Conservation (phyloP, 2,113 vertebrate species). For the Oncorhynchus masou region DNA sequence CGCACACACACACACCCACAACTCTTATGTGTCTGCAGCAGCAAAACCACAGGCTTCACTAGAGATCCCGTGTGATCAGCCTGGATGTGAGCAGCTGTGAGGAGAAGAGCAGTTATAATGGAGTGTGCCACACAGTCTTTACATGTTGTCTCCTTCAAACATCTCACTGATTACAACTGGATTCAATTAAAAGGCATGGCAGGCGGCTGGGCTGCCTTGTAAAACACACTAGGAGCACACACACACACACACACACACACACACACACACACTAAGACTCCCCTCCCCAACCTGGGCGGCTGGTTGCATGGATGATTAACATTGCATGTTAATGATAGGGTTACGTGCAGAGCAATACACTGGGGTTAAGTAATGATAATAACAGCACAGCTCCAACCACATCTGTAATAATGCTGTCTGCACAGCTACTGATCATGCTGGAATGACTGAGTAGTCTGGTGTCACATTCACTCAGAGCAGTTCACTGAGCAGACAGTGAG, state of each 20-base stretch:
- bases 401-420: slow-evolving; percentile 73
- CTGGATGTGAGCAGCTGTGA: slow-evolving; percentile 14
- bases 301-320: slow-evolving; percentile 67
- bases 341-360: slow-evolving; percentile 62
- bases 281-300: slow-evolving; percentile 9
- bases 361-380: slow-evolving; percentile 71
- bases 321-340: slow-evolving; percentile 67
- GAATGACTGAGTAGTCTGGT: slow-evolving; percentile 41
- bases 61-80: not conserved
- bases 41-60: not conserved
- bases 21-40: not conserved
- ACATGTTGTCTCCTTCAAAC: slow-evolving; percentile 51
- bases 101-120: slow-evolving; percentile 37
- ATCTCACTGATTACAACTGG: slow-evolving; percentile 54
- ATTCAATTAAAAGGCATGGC: slow-evolving; percentile 41
- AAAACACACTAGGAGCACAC: slow-evolving; percentile 42
- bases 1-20: not conserved
- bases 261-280: slow-evolving; percentile 7
- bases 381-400: slow-evolving; percentile 52
- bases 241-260: slow-evolving; percentile 15
- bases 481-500: slow-evolving; percentile 56
- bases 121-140: slow-evolving; percentile 47
- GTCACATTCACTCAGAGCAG: slow-evolving; percentile 37
- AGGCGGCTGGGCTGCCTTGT: slow-evolving; percentile 23
- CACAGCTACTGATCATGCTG: slow-evolving; percentile 59